Conservation (phyloP, 2,113 vertebrate genomes). For the Microcebus griseorufus region DNA sequence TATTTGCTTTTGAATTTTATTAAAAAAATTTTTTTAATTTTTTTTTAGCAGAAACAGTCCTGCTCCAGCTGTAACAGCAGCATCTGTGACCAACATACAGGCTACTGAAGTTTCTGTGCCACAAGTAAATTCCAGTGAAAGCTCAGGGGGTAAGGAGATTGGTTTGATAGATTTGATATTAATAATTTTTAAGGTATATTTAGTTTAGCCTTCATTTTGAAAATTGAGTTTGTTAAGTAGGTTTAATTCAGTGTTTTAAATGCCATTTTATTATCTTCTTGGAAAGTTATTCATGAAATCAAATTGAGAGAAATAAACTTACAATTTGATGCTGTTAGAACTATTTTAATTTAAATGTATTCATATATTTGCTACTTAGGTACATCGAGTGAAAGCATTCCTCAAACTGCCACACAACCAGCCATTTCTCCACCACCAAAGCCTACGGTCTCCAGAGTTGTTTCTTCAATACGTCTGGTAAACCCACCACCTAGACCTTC, state of each 20-base stretch:
- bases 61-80: constrained; percentile 88
- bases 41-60: constrained; percentile 88
- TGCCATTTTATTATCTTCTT: neutral
- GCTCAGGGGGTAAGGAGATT: constrained; percentile 87
- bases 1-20: neutral
- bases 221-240: neutral
- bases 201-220: neutral
- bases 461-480: constrained; percentile 85
- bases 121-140: constrained; percentile 88
- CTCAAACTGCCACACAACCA: constrained; percentile 87
- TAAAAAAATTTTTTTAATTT: neutral
- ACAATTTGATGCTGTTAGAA: neutral
- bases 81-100: constrained; percentile 88
- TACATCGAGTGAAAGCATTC: constrained; percentile 89
- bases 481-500: constrained; percentile 86
- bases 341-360: neutral
- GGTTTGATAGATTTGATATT: neutral
- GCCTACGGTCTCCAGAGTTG: constrained; percentile 85
- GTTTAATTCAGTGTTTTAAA: neutral
- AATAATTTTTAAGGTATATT: neutral
- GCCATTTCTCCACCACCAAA: constrained; percentile 87
- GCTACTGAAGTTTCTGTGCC: constrained; percentile 87
- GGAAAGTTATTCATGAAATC: neutral
- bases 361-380: constrained; percentile 72
- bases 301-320: neutral